Base-by-base conservation (phyloP, 2,888 invertebrate species). In the Acleris sparsana region DNA sequence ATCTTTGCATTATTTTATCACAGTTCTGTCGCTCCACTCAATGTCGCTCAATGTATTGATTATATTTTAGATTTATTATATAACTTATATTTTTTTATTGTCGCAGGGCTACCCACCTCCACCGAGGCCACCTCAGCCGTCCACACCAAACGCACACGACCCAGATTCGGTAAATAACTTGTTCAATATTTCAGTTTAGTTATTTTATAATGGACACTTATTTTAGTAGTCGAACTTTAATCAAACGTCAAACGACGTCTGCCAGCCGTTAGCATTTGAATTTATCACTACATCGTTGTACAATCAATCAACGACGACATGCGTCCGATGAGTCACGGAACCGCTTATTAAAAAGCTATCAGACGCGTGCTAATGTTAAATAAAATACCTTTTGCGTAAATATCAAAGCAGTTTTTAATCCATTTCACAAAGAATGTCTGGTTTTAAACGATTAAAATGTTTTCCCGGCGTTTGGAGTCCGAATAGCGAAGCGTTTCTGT, bases 141-240 rank as follows among this genome's bases (percentile, higher is more conserved):
- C 96, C 80, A 96, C 96, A 73, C 96, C 96, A 73, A 96, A 96
- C 88, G 94, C 96, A 78, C 96, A 96, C 86, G 95, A 95, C 83
- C 96, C 96, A 73, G 96, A 96, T 85, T 94, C 95, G 91, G 96
- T 96, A 91, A 95, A 95, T 94, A 67, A 65, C 70, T 53, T 44
- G 52, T 73, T 68, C 4, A 39, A 13, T 29, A 46, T 46, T 16
- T 46, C n/a, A 16, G 33, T 33, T 33, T 3, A 33, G 33, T 33
- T 33, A 33, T 33, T 33, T 33, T 16, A 46, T 46, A 17, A 44
- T 5, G 17, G 2, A n/a, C 6, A 46, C 46, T 46, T 46, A 46
- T 46, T 46, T 46, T 17, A 46, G 17, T 17, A 5, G 6, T 17
- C 46, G 46, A 5, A 46, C 46, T 46, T 17, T n/a, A 46, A 17